Conservation (phyloP, 2,113 vertebrate species). For the Thinocorus orbignyianus region DNA sequence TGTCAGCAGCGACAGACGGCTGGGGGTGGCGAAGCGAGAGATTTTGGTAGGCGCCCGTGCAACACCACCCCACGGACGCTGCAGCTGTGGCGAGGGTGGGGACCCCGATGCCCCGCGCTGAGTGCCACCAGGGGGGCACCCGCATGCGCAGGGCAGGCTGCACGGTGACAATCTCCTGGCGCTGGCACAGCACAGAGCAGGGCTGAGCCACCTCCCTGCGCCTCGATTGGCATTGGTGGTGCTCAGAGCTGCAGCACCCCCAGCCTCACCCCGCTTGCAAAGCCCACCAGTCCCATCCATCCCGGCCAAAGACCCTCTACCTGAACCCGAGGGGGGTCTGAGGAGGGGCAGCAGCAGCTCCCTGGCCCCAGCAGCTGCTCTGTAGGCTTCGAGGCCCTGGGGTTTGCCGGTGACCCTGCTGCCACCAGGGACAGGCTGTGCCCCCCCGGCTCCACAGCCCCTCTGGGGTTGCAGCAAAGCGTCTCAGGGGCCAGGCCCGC, state of each 20-base stretch:
- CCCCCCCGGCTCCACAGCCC: background rate
- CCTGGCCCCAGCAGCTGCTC: background rate
- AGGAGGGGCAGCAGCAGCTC: rapidly evolving
- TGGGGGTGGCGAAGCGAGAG: slow-evolving; percentile 9
- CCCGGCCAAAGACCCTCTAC: background rate
- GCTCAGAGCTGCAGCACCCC: too few species aligned
- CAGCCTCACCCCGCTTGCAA: background rate
- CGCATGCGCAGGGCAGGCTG: rapidly evolving
- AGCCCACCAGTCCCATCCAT: rapidly evolving
- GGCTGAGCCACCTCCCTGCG: rapidly evolving
- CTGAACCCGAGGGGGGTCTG: background rate
- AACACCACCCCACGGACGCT: background rate
- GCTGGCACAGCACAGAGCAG: rapidly evolving
- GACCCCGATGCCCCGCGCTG: background rate
- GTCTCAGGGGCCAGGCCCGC: background rate
- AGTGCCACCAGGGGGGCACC: background rate
- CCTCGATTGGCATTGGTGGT: rapidly evolving
- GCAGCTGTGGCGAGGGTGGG: background rate
- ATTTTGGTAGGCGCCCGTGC: slow-evolving; percentile 8
- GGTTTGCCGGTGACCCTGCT: rapidly evolving
- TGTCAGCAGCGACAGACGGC: slow-evolving; percentile 55
- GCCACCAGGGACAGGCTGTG: background rate
- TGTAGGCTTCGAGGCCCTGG: rapidly evolving
- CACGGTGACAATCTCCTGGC: rapidly evolving
- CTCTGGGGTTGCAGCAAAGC: rapidly evolving